These are phyloP conservation scores for Urocyon cinereoargenteus DNA, from an alignment of 2,797 vertebrate species.

Conservation along the genomic window DNA sequence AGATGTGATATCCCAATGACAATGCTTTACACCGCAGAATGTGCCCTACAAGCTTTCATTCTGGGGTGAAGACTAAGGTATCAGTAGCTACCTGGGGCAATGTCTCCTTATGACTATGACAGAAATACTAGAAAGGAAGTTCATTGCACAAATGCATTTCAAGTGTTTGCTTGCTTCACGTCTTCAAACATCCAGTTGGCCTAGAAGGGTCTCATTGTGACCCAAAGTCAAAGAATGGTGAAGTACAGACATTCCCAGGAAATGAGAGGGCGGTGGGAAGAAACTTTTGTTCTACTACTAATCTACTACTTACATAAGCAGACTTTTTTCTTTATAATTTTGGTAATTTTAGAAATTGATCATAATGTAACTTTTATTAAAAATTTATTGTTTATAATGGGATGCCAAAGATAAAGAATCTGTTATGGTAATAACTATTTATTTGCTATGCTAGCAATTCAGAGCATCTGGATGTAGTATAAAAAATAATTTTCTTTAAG, in stretches of 20 bases:
- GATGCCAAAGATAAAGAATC: neutral
- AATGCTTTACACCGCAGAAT: accelerated
- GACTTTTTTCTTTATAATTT: neutral
- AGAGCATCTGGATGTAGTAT: neutral
- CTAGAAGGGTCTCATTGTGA: neutral
- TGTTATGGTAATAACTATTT: neutral
- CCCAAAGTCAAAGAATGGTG: neutral
- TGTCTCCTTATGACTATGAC: neutral
- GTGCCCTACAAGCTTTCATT: accelerated
- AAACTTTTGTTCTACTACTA: neutral
- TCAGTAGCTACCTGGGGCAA: neutral
- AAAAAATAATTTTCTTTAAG: neutral
- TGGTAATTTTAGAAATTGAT: neutral
- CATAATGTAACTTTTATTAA: neutral
- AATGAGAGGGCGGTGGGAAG: neutral
- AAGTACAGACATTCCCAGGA: neutral
- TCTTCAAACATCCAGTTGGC: neutral
- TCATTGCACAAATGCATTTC: neutral
- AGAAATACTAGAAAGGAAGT: neutral
- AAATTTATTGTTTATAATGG: neutral
- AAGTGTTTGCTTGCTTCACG: neutral
- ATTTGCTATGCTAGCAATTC: neutral
- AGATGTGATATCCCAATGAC: no score
- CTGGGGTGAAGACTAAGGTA: neutral
- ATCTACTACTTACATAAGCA: neutral